Conservation (phyloP, 2,888 invertebrate species). For the Caenorhabditis uteleia region DNA sequence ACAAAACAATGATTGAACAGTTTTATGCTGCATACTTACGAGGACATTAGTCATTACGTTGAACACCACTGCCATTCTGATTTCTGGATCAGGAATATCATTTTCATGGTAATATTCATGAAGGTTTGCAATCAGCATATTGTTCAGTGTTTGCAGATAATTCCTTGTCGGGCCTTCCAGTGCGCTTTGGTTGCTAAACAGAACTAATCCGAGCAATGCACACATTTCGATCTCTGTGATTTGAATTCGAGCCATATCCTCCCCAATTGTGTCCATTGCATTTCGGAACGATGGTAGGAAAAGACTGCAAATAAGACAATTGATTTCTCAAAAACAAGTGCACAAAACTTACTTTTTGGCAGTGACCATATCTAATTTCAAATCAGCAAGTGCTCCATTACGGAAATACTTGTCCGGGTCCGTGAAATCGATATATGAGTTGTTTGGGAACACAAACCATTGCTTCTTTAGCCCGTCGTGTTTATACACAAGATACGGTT, state of each 20-base stretch:
- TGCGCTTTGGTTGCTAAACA: too few species aligned
- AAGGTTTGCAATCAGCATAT: too few species aligned
- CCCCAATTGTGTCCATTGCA: constrained; percentile 59
- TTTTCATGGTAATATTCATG: constrained; percentile 51
- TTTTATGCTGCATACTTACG: too few species aligned
- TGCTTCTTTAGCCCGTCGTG: constrained; percentile 56
- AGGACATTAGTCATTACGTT: too few species aligned
- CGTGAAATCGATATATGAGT: constrained; percentile 56
- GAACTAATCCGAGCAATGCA: constrained; percentile 51
- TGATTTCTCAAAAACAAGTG: not conserved
- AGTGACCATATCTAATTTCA: constrained; percentile 59
- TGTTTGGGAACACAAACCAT: constrained; percentile 66
- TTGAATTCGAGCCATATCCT: constrained; percentile 51
- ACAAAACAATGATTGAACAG: too few species aligned
- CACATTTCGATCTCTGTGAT: constrained; percentile 56
- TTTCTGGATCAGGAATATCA: constrained; percentile 51
- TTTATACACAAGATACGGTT: constrained; percentile 63
- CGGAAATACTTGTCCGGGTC: constrained; percentile 57
- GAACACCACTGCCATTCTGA: constrained; percentile 57
- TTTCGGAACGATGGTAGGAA: constrained; percentile 60
- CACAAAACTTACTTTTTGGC: constrained; percentile 45
- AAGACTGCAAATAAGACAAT: constrained; percentile 46
- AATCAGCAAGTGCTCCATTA: constrained; percentile 47
- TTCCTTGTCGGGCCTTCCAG: too few species aligned
- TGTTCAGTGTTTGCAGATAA: too few species aligned